phyloP scores from a whole-genome alignment of 2,113 vertebrate species.

The Empidonax traillii region DNA sequence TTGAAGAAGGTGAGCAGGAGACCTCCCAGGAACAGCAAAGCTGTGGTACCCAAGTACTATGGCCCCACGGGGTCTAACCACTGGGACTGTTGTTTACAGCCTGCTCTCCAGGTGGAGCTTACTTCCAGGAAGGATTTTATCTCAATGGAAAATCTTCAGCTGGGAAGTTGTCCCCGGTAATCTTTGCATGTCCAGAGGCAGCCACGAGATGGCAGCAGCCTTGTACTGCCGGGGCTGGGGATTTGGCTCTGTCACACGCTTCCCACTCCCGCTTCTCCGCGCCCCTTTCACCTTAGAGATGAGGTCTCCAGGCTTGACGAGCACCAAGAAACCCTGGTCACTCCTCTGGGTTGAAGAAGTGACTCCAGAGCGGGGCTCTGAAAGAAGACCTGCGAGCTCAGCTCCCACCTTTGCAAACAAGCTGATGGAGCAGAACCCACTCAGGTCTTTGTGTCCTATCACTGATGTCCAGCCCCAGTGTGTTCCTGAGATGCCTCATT shows the following conservation, averaged over 20 bases:
- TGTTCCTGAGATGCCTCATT: not conserved
- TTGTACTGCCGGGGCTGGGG: not conserved
- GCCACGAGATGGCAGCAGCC: constrained; percentile 47
- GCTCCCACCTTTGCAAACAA: not conserved
- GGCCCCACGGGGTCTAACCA: not conserved
- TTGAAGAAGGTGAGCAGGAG: not conserved
- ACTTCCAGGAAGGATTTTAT: not conserved
- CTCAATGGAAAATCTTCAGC: not conserved
- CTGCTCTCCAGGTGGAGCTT: not conserved
- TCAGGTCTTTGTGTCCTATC: not conserved
- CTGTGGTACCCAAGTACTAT: not conserved
- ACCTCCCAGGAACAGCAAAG: not conserved
- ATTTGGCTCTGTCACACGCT: accelerated
- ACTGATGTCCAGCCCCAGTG: not conserved
- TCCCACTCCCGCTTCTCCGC: not conserved
- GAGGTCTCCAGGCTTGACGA: not conserved
- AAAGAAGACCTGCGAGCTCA: not conserved
- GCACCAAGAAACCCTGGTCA: not conserved
- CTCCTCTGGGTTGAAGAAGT: not conserved
- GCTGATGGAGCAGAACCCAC: not conserved
- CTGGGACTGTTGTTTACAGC: not conserved
- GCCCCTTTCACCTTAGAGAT: not conserved
- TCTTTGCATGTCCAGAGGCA: not conserved
- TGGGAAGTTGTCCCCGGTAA: not conserved
- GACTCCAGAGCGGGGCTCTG: not conserved